Conservation (phyloP, 2,888 invertebrate species). For the Lochmaea capreae region DNA sequence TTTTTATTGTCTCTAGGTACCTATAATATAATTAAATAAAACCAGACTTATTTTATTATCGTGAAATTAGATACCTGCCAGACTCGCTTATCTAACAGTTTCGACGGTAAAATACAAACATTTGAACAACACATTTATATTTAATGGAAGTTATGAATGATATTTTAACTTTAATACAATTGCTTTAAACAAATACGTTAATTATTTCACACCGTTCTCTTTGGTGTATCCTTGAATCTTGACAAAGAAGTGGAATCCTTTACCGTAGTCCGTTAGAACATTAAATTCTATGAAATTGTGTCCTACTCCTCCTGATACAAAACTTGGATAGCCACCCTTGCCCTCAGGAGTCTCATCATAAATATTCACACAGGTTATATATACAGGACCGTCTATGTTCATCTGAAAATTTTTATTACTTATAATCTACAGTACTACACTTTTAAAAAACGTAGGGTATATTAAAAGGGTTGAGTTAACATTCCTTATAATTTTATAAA, state of each 20-base stretch:
- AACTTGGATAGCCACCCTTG: slow-evolving; percentile 57
- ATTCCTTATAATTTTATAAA: no score
- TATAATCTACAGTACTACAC: background rate
- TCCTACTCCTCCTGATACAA: slow-evolving; percentile 63
- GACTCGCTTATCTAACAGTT: background rate
- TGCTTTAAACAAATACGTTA: background rate
- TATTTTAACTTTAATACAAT: background rate
- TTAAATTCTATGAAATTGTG: slow-evolving; percentile 64
- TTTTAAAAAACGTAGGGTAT: no score
- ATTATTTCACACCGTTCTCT: slow-evolving; percentile 3
- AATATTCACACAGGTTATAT: slow-evolving; percentile 65
- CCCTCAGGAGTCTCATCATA: slow-evolving; percentile 60
- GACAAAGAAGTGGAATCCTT: slow-evolving; percentile 66
- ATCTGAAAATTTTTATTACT: slow-evolving; percentile 57
- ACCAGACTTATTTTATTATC: no score
- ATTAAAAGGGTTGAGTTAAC: no score
- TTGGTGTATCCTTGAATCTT: slow-evolving; percentile 62
- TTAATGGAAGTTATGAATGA: background rate
- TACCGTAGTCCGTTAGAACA: slow-evolving; percentile 63
- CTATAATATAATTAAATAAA: no score
- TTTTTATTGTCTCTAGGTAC: no score
- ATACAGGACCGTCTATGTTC: slow-evolving; percentile 61
- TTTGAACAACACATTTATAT: background rate
- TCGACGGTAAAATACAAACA: background rate
- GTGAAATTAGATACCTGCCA: no score